Percentiles rank a stretch among this genome's conserved stretches.
phyloP scores from a whole-genome alignment of 2,888 invertebrate species.

The Plagodis dolabraria region DNA sequence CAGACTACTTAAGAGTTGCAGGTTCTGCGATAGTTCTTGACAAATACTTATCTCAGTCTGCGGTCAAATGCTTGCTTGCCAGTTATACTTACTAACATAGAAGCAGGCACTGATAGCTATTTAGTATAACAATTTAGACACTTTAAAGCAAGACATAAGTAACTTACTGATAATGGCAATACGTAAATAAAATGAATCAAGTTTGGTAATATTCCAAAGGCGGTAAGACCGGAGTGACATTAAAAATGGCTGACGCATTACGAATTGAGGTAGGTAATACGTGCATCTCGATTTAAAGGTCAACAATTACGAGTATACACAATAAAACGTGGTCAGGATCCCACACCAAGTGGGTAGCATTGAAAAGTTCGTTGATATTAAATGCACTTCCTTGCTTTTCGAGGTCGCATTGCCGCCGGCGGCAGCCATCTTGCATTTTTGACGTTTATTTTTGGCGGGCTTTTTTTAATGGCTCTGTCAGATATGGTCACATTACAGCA shows the following conservation, averaged over 20 bases:
- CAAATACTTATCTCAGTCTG: too few species aligned
- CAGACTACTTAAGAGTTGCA: too few species aligned
- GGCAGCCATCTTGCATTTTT: slow-evolving; percentile 76
- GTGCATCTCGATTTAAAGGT: slow-evolving; percentile 60
- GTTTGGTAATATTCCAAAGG: slow-evolving; percentile 45
- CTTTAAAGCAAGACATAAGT: too few species aligned
- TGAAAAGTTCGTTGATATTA: slow-evolving; percentile 83
- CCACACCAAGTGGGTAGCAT: slow-evolving; percentile 69
- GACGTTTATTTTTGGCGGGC: slow-evolving; percentile 81
- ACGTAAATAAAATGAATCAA: slow-evolving; percentile 25
- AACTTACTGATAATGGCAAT: slow-evolving; percentile 5
- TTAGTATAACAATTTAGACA: too few species aligned
- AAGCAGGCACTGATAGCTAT: too few species aligned
- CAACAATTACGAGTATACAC: slow-evolving; percentile 52
- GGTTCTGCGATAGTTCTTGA: too few species aligned
- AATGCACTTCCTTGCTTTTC: slow-evolving; percentile 76
- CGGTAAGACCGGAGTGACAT: slow-evolving; percentile 51
- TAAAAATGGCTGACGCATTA: slow-evolving; percentile 55
- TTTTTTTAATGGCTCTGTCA: slow-evolving; percentile 45
- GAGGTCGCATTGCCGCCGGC: slow-evolving; percentile 66
- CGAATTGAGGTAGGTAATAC: slow-evolving; percentile 40
- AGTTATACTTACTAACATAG: too few species aligned
- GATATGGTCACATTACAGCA: slow-evolving; percentile 51
- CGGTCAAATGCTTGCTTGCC: too few species aligned
- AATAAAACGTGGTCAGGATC: slow-evolving; percentile 37